Evolutionary conservation across 2,113 vertebrate genomes (phyloP).

Genomic region (Echinops telfairi): DNA sequence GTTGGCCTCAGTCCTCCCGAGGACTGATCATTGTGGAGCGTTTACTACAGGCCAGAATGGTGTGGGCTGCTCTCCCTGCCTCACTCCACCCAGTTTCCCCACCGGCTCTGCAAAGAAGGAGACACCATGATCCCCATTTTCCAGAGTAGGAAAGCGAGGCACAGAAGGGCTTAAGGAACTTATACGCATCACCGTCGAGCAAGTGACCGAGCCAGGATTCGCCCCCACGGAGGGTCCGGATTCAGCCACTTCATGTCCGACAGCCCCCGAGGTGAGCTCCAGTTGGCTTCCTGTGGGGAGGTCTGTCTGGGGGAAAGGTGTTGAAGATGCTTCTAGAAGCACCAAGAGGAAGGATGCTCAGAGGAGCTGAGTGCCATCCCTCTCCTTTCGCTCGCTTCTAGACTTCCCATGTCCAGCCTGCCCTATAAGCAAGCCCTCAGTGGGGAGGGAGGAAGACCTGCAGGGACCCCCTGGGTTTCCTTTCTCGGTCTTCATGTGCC

Average conservation of each 20-base stretch:
- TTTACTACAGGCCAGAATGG: background rate
- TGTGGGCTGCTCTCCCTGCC: background rate
- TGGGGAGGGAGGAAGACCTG: background rate
- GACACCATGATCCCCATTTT: background rate
- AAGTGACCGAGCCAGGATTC: background rate
- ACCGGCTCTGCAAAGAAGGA: background rate
- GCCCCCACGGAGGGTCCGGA: background rate
- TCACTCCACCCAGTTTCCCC: background rate
- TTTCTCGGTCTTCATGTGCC: background rate
- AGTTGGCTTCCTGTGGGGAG: background rate
- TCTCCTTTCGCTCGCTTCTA: background rate
- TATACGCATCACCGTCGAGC: background rate
- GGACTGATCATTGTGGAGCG: background rate
- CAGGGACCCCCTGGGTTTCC: background rate
- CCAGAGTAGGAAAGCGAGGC: background rate
- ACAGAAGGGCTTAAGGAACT: background rate
- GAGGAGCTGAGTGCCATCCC: fast-evolving
- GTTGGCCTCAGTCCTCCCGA: too few species aligned
- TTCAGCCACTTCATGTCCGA: background rate
- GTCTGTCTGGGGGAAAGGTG: background rate
- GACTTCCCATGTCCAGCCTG: background rate
- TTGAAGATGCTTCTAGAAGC: background rate
- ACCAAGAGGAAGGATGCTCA: background rate
- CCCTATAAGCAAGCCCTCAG: background rate
- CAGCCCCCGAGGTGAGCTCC: background rate